These are phyloP conservation scores for Trogon melanurus DNA, from an alignment of 2,113 vertebrate species.

Conservation along the genomic window DNA sequence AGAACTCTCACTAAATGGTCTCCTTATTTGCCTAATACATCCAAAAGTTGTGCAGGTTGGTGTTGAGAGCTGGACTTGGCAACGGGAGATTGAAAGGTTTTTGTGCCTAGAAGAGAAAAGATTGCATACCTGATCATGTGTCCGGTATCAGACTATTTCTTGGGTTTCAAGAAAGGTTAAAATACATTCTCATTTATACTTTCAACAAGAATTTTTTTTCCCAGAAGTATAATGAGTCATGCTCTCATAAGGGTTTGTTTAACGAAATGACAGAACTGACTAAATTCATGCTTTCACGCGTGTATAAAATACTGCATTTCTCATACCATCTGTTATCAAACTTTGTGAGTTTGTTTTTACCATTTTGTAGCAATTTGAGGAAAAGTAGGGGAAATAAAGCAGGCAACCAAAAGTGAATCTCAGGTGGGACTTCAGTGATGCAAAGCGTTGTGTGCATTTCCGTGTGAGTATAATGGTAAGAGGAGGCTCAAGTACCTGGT, in stretches of 20 bases:
- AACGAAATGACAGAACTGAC: neutral
- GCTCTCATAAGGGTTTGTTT: neutral
- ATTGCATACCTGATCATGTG: too few relatives aligned
- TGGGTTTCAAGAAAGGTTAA: neutral
- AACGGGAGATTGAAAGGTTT: neutral
- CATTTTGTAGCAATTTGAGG: slow-evolving; percentile 8
- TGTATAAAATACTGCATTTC: neutral
- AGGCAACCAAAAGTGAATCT: neutral
- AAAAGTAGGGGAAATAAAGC: neutral
- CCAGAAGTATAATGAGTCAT: neutral
- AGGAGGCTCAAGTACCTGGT: neutral
- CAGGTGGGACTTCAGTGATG: neutral
- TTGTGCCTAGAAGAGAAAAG: neutral
- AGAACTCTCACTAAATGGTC: neutral
- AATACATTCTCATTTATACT: neutral
- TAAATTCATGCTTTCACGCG: neutral
- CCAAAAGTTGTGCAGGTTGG: neutral
- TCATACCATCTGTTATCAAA: slow-evolving; percentile 14
- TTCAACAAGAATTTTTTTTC: neutral
- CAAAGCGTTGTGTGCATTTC: neutral
- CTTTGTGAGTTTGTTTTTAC: neutral
- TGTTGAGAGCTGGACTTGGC: neutral
- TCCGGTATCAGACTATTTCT: neutral
- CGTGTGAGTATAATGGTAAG: neutral
- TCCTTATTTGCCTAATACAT: neutral